Conservation (phyloP, 2,797 vertebrate species). For the Tiaroga cobitis region DNA sequence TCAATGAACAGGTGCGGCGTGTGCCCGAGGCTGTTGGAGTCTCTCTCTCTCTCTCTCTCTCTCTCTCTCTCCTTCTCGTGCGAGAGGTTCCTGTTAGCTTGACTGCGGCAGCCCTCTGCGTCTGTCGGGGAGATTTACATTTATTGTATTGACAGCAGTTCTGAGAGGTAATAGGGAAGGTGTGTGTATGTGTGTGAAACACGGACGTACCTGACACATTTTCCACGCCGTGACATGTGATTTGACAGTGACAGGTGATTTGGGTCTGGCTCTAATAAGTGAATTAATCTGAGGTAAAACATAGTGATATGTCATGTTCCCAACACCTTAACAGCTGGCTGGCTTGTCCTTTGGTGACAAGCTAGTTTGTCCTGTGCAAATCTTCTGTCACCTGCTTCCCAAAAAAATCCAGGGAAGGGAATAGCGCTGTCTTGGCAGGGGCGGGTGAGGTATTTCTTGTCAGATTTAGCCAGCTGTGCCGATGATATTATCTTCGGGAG, state of each 20-base stretch:
- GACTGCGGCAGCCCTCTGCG: slow-evolving; percentile 11
- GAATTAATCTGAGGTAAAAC: slow-evolving; percentile 90
- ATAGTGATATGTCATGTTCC: slow-evolving; percentile 88
- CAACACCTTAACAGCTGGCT: slow-evolving; percentile 88
- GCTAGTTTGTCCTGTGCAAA: slow-evolving; percentile 89
- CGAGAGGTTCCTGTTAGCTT: slow-evolving; percentile 9
- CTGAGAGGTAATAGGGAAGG: slow-evolving; percentile 45
- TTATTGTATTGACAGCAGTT: slow-evolving; percentile 56
- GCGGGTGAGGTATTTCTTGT: slow-evolving; percentile 85
- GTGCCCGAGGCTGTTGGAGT: slow-evolving; percentile 32
- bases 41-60: background rate
- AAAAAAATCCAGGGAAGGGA: slow-evolving; percentile 74
- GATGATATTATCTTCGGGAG: slow-evolving; percentile 81
- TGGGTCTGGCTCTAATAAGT: slow-evolving; percentile 85
- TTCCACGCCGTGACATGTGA: slow-evolving; percentile 82
- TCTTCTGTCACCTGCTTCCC: slow-evolving; percentile 80
- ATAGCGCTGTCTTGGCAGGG: slow-evolving; percentile 79
- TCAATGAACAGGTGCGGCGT: slow-evolving; percentile 36
- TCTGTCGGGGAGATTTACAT: slow-evolving; percentile 55
- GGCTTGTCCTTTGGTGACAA: slow-evolving; percentile 87
- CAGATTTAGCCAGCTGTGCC: slow-evolving; percentile 85
- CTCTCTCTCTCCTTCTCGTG: background rate
- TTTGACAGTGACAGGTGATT: slow-evolving; percentile 87
- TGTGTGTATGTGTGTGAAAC: slow-evolving; percentile 44
- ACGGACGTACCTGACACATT: slow-evolving; percentile 72